phyloP scores from a whole-genome alignment of 2,888 invertebrate species.

The Leptinotarsa juncta region DNA sequence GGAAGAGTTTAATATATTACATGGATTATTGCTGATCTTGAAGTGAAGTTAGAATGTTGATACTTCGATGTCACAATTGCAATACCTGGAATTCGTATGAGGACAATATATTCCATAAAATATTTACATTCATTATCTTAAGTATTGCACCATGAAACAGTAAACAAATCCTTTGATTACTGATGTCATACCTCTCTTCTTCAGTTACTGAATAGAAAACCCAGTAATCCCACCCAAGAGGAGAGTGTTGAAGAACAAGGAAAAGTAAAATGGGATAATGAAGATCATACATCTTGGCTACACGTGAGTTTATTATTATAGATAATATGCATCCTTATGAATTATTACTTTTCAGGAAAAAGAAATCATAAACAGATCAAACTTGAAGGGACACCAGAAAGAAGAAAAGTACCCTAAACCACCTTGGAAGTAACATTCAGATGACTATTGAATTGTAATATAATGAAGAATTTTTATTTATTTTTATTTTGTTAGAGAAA shows the following conservation, averaged over 20 bases:
- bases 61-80: no score
- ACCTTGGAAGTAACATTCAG: constrained; percentile 51
- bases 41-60: no score
- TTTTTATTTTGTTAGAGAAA: constrained; percentile 1
- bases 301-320: constrained; percentile 43
- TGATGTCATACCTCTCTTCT: constrained; percentile 31
- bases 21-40: no score
- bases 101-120: not conserved
- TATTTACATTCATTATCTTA: not conserved
- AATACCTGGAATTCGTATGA: not conserved
- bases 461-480: not conserved
- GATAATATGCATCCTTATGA: constrained; percentile 15
- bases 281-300: constrained; percentile 40
- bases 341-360: constrained; percentile 35
- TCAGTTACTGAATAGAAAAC: constrained; percentile 57
- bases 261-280: constrained; percentile 22
- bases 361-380: constrained; percentile 28
- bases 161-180: not conserved
- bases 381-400: constrained; percentile 30
- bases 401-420: constrained; percentile 50
- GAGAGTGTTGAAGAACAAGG: constrained; percentile 29
- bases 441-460: constrained; percentile 14
- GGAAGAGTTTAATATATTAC: no score
- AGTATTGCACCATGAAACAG: constrained; percentile 13
- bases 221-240: constrained; percentile 50